These are phyloP conservation scores for Tragelaphus imberbis DNA, from an alignment of 2,113 vertebrate species.

Conservation along the genomic window DNA sequence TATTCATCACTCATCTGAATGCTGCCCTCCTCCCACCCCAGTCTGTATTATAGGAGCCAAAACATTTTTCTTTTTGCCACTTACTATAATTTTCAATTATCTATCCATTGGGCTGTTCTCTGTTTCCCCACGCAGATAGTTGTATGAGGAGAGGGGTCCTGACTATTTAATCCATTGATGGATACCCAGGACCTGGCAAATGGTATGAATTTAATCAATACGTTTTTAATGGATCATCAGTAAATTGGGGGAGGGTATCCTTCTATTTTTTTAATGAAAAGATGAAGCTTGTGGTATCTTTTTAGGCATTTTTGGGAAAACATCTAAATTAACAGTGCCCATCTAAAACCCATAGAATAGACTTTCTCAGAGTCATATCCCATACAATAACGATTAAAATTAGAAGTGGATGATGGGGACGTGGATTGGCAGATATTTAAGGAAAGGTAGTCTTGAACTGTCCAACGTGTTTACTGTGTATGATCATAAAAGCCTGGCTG, in stretches of 20 bases:
- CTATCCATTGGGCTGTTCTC: not conserved
- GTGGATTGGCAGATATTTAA: not conserved
- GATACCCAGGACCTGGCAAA: not conserved
- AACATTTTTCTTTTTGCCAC: not conserved
- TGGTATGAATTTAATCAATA: not conserved
- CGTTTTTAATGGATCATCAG: not conserved
- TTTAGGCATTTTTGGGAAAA: not conserved
- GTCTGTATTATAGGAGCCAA: not conserved
- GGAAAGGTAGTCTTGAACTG: rapidly evolving
- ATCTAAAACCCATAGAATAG: not conserved
- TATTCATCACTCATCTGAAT: not conserved
- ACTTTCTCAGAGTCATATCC: not conserved
- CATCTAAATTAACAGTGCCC: not conserved
- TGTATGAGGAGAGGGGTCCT: not conserved
- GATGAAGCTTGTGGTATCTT: not conserved
- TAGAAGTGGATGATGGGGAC: not conserved
- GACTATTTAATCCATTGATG: not conserved
- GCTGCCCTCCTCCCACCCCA: not conserved
- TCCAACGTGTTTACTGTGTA: rapidly evolving
- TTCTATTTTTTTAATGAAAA: not conserved
- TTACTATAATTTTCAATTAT: not conserved
- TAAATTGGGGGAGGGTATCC: not conserved
- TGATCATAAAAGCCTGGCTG: not conserved
- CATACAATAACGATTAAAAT: not conserved
- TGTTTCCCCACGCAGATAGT: not conserved